Conservation (phyloP, 2,888 invertebrate genomes). For the Eumacrocentrus americanus region DNA sequence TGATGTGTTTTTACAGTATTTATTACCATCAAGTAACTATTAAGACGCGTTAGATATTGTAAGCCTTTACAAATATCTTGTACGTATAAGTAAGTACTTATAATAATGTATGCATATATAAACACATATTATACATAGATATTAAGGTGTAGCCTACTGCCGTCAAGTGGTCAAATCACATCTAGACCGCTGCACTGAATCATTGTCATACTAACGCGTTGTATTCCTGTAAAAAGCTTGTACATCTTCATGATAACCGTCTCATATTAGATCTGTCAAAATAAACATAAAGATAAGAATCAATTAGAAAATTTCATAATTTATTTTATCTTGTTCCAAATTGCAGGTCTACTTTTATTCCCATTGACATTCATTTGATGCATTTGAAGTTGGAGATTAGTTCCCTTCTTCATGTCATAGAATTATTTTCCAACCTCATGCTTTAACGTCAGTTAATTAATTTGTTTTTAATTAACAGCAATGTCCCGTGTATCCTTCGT, state of each 20-base stretch:
- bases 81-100: conserved; percentile 18
- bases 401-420: background rate
- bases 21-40: conserved; percentile 23
- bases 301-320: background rate
- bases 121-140: background rate
- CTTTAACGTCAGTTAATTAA: background rate
- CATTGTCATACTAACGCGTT: conserved; percentile 5
- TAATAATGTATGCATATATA: conserved; percentile 13
- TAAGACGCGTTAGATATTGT: conserved; percentile 17
- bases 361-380: no score
- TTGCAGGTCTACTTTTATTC: background rate
- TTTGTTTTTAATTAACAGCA: background rate
- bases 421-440: background rate
- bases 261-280: background rate
- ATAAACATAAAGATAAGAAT: background rate
- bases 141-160: no score
- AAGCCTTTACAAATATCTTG: conserved; percentile 12
- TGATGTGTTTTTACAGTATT: conserved; percentile 27
- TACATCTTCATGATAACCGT: conserved; percentile 2
- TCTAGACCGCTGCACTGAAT: background rate
- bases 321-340: background rate
- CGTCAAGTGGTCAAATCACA: background rate
- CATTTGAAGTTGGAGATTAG: no score
- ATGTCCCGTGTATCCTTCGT: no score
- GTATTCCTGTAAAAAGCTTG: conserved; percentile 11